These are phyloP conservation scores for Pecten maximus DNA, from an alignment of 2,888 invertebrate genomes.

Conservation along the genomic window DNA sequence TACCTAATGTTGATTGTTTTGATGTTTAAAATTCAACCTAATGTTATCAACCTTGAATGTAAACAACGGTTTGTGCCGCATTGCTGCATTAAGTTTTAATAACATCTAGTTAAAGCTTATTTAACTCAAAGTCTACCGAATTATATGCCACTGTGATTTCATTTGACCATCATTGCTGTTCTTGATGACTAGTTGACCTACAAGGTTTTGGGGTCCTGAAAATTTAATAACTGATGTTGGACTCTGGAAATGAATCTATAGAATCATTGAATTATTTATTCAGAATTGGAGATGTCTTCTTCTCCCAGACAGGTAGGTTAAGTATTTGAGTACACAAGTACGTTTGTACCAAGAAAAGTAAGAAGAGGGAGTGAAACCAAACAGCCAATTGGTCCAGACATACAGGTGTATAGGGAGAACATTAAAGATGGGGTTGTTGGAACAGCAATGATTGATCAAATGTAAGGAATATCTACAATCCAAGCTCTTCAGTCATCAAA, in stretches of 20 bases:
- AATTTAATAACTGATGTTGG: not conserved
- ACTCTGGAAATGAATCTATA: not conserved
- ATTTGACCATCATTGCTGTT: constrained; percentile 26
- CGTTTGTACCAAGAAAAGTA: not conserved
- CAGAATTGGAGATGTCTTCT: not conserved
- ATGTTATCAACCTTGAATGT: not conserved
- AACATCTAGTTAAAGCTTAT: not conserved
- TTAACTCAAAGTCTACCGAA: not conserved
- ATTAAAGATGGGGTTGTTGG: not conserved
- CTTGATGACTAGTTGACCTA: not conserved
- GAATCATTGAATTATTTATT: not conserved
- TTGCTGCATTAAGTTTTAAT: constrained; percentile 11
- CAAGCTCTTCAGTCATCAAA: not conserved
- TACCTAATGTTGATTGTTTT: constrained; percentile 18
- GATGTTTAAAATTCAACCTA: not conserved
- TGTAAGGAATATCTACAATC: not conserved
- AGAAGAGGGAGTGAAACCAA: not conserved
- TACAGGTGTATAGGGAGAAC: not conserved
- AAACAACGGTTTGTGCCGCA: not conserved
- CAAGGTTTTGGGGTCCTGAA: not conserved
- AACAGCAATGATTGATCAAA: constrained; percentile 13
- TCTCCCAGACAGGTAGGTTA: not conserved
- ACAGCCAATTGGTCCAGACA: not conserved
- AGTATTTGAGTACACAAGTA: not conserved
- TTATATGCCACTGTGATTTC: not conserved